phyloP scores from a whole-genome alignment of 2,888 invertebrate species.

The Gasteruption jaculator region DNA sequence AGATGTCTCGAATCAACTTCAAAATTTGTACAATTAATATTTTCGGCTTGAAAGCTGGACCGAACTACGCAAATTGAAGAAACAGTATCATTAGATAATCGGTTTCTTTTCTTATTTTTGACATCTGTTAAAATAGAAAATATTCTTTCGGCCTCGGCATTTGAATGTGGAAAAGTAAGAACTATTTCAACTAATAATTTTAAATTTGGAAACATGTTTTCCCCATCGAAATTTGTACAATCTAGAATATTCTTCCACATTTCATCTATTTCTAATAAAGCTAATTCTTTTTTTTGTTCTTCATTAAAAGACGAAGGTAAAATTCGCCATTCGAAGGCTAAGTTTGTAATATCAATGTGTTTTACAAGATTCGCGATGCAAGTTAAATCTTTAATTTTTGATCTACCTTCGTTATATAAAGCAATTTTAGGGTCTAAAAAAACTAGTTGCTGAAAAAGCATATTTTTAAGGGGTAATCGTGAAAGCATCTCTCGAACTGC shows the following conservation, averaged over 20 bases:
- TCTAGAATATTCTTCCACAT: slow-evolving; percentile 4
- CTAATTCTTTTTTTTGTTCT: slow-evolving; percentile 1
- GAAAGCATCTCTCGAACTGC: neutral
- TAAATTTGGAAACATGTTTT: neutral
- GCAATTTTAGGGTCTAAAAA: neutral
- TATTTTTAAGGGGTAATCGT: neutral
- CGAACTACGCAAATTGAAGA: no score
- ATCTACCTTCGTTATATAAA: neutral
- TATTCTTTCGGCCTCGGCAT: neutral
- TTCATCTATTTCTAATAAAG: slow-evolving; percentile 1
- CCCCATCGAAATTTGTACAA: neutral
- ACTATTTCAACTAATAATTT: slow-evolving; percentile 1
- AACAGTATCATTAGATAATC: no score
- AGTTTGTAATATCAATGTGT: neutral
- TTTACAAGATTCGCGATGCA: neutral
- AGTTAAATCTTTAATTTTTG: slow-evolving; percentile 1
- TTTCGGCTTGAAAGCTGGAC: no score
- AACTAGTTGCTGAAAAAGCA: neutral
- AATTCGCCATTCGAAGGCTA: neutral
- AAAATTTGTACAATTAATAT: no score
- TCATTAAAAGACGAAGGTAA: neutral
- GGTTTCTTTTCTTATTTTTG: neutral
- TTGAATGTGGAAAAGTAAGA: slow-evolving; percentile 2
- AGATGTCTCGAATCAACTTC: no score
- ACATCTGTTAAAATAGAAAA: neutral